Evolutionary conservation across 2,888 invertebrate genomes (phyloP), one percentile per base, ranked within the genome.

Genomic region (Drosophila anomelani): DNA sequence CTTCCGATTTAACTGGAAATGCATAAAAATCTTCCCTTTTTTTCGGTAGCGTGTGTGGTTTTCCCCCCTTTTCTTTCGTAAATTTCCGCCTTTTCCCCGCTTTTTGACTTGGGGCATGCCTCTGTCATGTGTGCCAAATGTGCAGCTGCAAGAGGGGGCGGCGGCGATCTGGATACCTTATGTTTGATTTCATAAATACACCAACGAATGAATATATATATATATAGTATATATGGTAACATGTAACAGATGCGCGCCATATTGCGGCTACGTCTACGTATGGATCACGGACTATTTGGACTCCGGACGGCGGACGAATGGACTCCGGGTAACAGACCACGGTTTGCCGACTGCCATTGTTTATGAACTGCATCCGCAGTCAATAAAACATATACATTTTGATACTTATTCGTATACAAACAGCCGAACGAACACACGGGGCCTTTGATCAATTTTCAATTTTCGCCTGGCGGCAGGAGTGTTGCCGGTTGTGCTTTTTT

Each of bases 221-320:
- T 17, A 80, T 26, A 49, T 34, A 49, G 29, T 49, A 75, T 85
- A 76, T 83, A 79, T 81, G 54, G 84, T 87, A 89, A 89, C 89
- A 88, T 86, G 85, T 86, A 90, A 89, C 90, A 90, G 89, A 89
- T 90, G 90, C 89, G 78, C 76, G 76, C 89, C 90, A 90, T 79
- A 90, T 90, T 90, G 90, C 80, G 81, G 75, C 76, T 69, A 67
- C 41, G 46, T 26, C 20, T 26, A 41, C 74, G 66, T 20, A 46
- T 66, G 66, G 57, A 66, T 55, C 54, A 59, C 64, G 63, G 72
- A 68, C 70, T 70, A 41, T 36, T 39, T 64, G 59, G 68, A 67
- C 67, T 51, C 54, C 55, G 68, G 67, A 49, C 41, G n/a, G n/a
- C 38, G 23, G 56, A 56, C 61, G 51, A 44, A 49, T 39, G 56